These are phyloP conservation scores for Bibio marci DNA, from an alignment of 2,888 invertebrate genomes.

Conservation along the genomic window DNA sequence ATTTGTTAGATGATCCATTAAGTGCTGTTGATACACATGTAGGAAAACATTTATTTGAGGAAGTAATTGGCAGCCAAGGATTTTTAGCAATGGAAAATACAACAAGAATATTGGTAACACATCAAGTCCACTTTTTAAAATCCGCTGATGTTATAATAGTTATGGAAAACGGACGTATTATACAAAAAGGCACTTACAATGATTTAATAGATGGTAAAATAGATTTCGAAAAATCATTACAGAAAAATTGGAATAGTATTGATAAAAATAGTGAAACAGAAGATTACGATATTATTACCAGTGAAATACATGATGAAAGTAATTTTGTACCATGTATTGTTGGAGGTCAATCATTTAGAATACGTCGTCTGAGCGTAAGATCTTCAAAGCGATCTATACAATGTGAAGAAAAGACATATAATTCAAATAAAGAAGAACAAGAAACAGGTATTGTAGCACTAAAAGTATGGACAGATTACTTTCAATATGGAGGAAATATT, in stretches of 20 bases:
- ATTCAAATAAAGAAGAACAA: constrained; percentile 23
- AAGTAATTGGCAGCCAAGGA: constrained; percentile 43
- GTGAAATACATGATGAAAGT: no score
- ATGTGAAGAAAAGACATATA: no score
- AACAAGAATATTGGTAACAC: constrained; percentile 56
- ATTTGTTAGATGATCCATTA: constrained; percentile 62
- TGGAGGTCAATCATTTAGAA: no score
- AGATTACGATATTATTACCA: constrained; percentile 5
- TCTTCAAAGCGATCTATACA: constrained; percentile 6
- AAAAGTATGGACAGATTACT: constrained; percentile 30
- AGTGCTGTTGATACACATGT: constrained; percentile 65
- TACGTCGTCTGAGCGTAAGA: no score
- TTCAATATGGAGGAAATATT: constrained; percentile 32
- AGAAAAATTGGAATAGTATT: no score
- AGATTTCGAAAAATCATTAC: constrained; percentile 36
- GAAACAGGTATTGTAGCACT: constrained; percentile 27
- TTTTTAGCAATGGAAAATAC: constrained; percentile 25
- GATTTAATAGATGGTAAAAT: constrained; percentile 31
- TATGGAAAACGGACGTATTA: constrained; percentile 35
- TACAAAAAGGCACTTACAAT: constrained; percentile 31
- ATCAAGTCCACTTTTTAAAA: constrained; percentile 57
- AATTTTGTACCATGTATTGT: no score
- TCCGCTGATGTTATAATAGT: constrained; percentile 43
- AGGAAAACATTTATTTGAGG: constrained; percentile 55
- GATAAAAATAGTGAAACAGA: constrained; percentile 11